Conservation (phyloP, 1,140 invertebrate species). For the Macrobrachium nipponense region DNA sequence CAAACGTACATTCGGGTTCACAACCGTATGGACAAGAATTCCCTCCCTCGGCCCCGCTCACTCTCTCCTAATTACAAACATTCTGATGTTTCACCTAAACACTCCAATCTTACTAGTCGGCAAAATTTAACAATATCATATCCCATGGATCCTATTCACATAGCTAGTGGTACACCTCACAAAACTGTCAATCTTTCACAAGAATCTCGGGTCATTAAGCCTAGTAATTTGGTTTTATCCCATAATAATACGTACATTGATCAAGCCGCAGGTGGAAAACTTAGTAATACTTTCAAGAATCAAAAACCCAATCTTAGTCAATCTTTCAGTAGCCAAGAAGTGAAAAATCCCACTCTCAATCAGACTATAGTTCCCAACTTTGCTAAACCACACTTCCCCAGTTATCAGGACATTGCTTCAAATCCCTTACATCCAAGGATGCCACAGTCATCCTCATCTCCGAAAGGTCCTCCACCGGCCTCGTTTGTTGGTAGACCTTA, state of each 20-base stretch:
- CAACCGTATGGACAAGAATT: constrained; percentile 59
- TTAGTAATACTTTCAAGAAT: constrained; percentile 33
- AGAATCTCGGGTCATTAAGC: constrained; percentile 25
- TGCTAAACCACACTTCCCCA: constrained; percentile 64
- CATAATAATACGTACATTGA: constrained; percentile 19
- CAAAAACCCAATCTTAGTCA: constrained; percentile 41
- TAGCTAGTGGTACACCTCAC: constrained; percentile 53
- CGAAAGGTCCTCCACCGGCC: constrained; percentile 33
- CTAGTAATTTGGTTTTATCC: constrained; percentile 40
- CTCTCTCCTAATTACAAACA: constrained; percentile 61
- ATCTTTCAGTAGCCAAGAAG: constrained; percentile 38
- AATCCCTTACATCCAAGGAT: constrained; percentile 31
- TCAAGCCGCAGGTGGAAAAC: constrained; percentile 34
- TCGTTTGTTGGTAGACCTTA: constrained; percentile 26
- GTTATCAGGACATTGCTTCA: constrained; percentile 50
- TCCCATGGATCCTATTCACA: constrained; percentile 53
- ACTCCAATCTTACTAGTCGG: constrained; percentile 33
- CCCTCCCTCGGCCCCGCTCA: constrained; percentile 57
- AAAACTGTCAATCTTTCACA: constrained; percentile 36
- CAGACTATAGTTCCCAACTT: constrained; percentile 66
- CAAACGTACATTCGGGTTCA: constrained; percentile 64
- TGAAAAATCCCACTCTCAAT: constrained; percentile 64
- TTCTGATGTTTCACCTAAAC: constrained; percentile 44
- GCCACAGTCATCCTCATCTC: constrained; percentile 51
- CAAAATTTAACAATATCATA: constrained; percentile 53